Evolutionary conservation across 2,113 vertebrate genomes (phyloP).

Genomic region (Malurus elegans): DNA sequence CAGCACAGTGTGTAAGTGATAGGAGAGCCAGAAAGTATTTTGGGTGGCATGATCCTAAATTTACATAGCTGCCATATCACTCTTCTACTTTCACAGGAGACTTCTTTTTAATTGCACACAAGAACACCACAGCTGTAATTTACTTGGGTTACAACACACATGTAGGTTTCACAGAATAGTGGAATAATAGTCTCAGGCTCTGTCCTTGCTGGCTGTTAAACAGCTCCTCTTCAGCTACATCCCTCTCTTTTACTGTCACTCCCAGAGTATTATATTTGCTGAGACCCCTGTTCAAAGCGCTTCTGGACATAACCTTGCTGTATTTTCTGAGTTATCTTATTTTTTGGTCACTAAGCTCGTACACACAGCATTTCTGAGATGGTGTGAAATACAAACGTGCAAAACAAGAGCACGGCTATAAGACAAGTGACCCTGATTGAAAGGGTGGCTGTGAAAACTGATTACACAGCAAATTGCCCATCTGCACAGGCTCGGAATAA

Average conservation of each 20-base stretch:
- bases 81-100: neutral
- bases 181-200: neutral
- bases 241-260: neutral
- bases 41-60: neutral
- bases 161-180: neutral
- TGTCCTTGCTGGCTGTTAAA: neutral
- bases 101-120: neutral
- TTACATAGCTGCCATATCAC: neutral
- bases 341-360: neutral
- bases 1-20: neutral
- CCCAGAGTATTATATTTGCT: neutral
- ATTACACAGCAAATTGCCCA: slow-evolving; percentile 38
- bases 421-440: slow-evolving; percentile 22
- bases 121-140: neutral
- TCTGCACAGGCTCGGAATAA: neutral
- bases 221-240: neutral
- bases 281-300: neutral
- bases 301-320: neutral
- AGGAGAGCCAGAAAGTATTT: neutral
- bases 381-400: neutral
- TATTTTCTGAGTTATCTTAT: neutral
- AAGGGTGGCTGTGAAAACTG: slow-evolving; percentile 21
- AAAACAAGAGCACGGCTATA: neutral
- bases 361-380: neutral
- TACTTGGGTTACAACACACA: neutral